phyloP scores from a whole-genome alignment of 2,797 vertebrate species.

The Liparis tanakae region DNA sequence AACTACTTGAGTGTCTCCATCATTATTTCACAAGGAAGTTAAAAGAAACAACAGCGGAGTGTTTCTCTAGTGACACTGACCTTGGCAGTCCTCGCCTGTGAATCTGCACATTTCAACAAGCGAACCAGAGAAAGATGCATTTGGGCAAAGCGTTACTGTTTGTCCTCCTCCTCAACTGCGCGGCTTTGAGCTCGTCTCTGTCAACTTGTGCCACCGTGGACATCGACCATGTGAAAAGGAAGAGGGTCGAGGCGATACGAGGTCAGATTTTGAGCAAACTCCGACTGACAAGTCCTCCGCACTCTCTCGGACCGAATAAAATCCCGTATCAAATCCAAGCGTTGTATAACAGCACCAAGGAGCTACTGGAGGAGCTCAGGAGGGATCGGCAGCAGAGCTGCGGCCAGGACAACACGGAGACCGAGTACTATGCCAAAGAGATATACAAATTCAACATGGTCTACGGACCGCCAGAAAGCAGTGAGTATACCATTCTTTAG shows the following conservation, averaged over 20 bases:
- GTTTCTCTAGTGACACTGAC: slow-evolving; percentile 29
- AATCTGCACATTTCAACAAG: slow-evolving; percentile 41
- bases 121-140: slow-evolving; percentile 84
- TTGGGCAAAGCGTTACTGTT: slow-evolving; percentile 87
- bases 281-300: slow-evolving; percentile 89
- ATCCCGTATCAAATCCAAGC: slow-evolving; percentile 90
- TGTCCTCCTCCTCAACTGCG: slow-evolving; percentile 88
- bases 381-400: slow-evolving; percentile 85
- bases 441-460: slow-evolving; percentile 94
- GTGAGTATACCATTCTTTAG: slow-evolving; percentile 78
- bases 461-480: slow-evolving; percentile 88
- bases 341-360: slow-evolving; percentile 93
- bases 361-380: slow-evolving; percentile 90
- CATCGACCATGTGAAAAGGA: slow-evolving; percentile 91
- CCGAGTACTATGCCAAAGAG: slow-evolving; percentile 94
- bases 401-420: slow-evolving; percentile 89
- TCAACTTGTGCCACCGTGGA: slow-evolving; percentile 94
- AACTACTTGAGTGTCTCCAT: slow-evolving; percentile 34
- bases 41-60: slow-evolving; percentile 9
- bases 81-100: slow-evolving; percentile 14
- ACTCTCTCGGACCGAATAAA: slow-evolving; percentile 85
- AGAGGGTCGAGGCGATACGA: slow-evolving; percentile 92
- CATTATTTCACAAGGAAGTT: slow-evolving; percentile 15
- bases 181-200: slow-evolving; percentile 86
- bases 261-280: slow-evolving; percentile 94